Evolutionary conservation across 2,888 invertebrate species (phyloP).

Genomic region (Allacma fusca): DNA sequence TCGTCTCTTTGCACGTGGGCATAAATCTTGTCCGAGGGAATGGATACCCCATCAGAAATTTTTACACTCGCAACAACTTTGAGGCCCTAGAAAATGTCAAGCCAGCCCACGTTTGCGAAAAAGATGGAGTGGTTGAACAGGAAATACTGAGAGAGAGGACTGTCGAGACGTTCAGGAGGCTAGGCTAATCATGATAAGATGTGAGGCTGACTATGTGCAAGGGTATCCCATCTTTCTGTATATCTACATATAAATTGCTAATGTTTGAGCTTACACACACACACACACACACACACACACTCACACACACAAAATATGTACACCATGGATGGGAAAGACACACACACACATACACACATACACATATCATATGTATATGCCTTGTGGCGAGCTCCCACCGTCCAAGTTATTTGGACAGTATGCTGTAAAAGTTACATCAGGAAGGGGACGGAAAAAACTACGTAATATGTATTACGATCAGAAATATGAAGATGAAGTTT

Average conservation of each 20-base stretch:
- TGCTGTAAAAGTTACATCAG: slow-evolving; percentile 42
- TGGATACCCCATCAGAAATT: slow-evolving; percentile 16
- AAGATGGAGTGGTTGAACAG: slow-evolving; percentile 44
- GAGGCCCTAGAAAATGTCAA: slow-evolving; percentile 30
- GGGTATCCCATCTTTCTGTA: not conserved
- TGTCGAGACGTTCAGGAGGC: slow-evolving; percentile 24
- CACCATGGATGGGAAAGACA: not conserved
- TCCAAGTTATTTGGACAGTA: slow-evolving; percentile 29
- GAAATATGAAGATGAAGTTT: slow-evolving; percentile 41
- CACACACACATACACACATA: not conserved
- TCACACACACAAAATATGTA: not conserved
- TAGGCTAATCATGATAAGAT: slow-evolving; percentile 35
- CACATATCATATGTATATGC: no score
- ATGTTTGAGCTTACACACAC: no score
- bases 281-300: not conserved
- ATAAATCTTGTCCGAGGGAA: slow-evolving; percentile 42
- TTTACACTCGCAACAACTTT: slow-evolving; percentile 24
- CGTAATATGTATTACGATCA: slow-evolving; percentile 40
- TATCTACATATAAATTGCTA: no score
- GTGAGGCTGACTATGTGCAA: not conserved
- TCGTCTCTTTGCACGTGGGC: slow-evolving; percentile 27
- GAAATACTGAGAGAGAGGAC: slow-evolving; percentile 30
- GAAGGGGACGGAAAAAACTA: slow-evolving; percentile 22
- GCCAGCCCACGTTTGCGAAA: slow-evolving; percentile 39
- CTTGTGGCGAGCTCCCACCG: not conserved